These are phyloP conservation scores for Automeris io DNA, from an alignment of 2,888 invertebrate species.

Conservation along the genomic window DNA sequence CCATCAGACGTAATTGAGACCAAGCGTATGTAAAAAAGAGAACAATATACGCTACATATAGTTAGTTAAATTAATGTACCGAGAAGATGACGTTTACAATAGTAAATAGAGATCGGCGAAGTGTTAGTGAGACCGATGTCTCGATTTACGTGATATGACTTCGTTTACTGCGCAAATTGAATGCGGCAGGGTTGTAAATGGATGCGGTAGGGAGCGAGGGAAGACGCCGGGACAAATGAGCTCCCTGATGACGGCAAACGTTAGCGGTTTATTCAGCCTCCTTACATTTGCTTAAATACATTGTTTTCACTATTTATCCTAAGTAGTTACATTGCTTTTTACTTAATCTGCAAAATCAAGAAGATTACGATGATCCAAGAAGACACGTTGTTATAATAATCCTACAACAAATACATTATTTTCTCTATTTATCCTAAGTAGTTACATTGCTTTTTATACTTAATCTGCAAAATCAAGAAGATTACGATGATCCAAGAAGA, in stretches of 20 bases:
- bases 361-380: background rate
- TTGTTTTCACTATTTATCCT: background rate
- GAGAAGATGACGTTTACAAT: no score
- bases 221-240: conserved; percentile 17
- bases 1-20: no score
- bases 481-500: background rate
- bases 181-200: conserved; percentile 28
- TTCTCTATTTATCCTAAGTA: no score
- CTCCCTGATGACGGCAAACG: conserved; percentile 8
- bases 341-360: background rate
- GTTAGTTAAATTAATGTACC: no score
- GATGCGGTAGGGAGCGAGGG: conserved; percentile 14
- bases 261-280: conserved; percentile 10
- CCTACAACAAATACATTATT: no score
- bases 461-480: background rate
- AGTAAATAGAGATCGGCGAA: conserved; percentile 11
- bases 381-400: no score
- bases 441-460: no score
- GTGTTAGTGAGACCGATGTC: conserved; percentile 12
- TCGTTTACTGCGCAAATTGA: conserved; percentile 30
- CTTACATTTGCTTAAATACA: conserved; percentile 6
- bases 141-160: conserved; percentile 25
- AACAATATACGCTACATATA: no score
- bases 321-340: background rate
- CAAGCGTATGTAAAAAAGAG: no score